Base-by-base conservation (phyloP, 2,888 invertebrate genomes). In the Patella depressa region DNA sequence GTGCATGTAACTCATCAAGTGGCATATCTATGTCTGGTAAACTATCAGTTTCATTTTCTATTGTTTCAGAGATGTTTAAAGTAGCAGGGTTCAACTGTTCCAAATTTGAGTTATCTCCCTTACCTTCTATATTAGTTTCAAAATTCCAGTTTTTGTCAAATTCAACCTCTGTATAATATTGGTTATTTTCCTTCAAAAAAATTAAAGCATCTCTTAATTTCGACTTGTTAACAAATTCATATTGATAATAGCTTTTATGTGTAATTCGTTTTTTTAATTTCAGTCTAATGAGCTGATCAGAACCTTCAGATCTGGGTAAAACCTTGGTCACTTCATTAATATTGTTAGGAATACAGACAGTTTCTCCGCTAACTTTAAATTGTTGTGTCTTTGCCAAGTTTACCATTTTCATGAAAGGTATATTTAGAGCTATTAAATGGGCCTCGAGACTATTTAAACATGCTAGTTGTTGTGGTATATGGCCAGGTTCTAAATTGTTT, bases 351-450 rank as follows among this genome's bases (percentile, higher is more conserved):
- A 57, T n/a, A 57, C 57, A 57, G 15, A n/a, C n/a, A 17, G 17
- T 17, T 57, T 15, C 17, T 15, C 57, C 57, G 4, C 4, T 5
- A 5, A 57, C 57, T 57, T 57, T 57, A 15, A 17, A 57, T 2
- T 57, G 17, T 57, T 57, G 57, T n/a, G 15, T 15, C 17, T 15
- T 15, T 17, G 57, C n/a, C 4, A n/a, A 15, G 4, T 57, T 57
- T 5, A 57, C 53, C 24, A 72, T 11, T 29, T 72, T 72, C 24
- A 72, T 72, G 34, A 72, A 72, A 14, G 45, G 34, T 9, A 72
- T 72, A 54, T 72, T 72, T 12, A 34, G 15, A 45, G 72, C 12
- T 17, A 72, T 72, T 53, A 72, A 34, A 45, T 72, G 72, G 14
- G 14, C 14, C 12, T 72, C 54, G 3, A 72, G 5, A 14, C 11